Evolutionary conservation across 2,888 invertebrate species (phyloP), one percentile per base, ranked within the genome.

Genomic region (Leistus spinibarbis): DNA sequence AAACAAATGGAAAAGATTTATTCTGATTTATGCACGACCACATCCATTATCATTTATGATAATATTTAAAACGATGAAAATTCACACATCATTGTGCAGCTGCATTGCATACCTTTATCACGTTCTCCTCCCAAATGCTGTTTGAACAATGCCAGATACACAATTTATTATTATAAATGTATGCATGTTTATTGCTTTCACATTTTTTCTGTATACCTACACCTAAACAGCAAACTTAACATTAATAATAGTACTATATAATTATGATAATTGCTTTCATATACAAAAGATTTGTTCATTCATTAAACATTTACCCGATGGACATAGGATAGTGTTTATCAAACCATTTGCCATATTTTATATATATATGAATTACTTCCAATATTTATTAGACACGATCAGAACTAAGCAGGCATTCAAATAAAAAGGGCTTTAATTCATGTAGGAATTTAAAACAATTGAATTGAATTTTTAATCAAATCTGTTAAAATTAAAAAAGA

Each of bases 201-300:
- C 13, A 19, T 22, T 60, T 20, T 22, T 7, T 60, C n/a, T 22
- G 0, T 60, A 60, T 16, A 60, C 60, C 60, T 40, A 60, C 60
- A 60, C 60, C 3, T 9, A 60, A 3, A 57, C 57, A 56, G 13
- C n/a, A 17, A 56, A 17, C 7, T n/a, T 57, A 60, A 19, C 60
- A 60, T 20, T 60, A 57, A 3, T 60, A 57, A 3, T 40, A 7
- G 1, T 57, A 60, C 60, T 19, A 9, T 60, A 60, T 60, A 60
- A 60, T 60, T 60, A 60, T 60, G 19, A 19, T 9, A 60, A 60
- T 60, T 20, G 3, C 22, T 19, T 40, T 22, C 60, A 60, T 22
- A 22, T 16, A 60, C 54, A 60, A 60, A 60, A 60, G 60, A 60
- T 60, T 60, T 60, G 60, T 60, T 60, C 60, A 60, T 60, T 60